Percentiles rank a stretch among this genome's conserved stretches.
Conservation (phyloP, 2,797 vertebrate genomes). For the Catharus ustulatus region DNA sequence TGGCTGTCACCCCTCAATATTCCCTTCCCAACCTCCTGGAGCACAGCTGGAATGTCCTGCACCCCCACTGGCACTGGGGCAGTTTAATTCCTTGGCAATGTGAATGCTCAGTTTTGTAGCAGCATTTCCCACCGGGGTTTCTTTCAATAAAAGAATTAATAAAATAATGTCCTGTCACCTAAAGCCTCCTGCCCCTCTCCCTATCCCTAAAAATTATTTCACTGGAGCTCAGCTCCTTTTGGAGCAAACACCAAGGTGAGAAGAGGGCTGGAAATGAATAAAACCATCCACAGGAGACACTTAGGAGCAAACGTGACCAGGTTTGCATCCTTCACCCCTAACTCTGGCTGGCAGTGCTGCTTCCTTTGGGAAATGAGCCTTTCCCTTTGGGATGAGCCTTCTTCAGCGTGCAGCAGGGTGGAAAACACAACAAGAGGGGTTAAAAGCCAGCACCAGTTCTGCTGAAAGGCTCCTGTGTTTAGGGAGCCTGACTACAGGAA, state of each 20-base stretch:
- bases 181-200: not conserved
- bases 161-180: not conserved
- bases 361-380: not conserved
- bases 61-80: not conserved
- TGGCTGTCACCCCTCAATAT: rapidly evolving
- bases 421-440: not conserved
- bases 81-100: not conserved
- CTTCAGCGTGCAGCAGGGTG: rapidly evolving
- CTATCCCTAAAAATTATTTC: rapidly evolving
- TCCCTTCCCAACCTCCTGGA: not conserved
- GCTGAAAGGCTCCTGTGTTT: constrained; percentile 21
- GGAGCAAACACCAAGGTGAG: not conserved
- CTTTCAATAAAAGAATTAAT: not conserved
- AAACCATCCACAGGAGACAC: not conserved
- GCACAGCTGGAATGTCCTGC: not conserved
- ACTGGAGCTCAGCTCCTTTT: not conserved
- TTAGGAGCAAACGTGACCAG: not conserved
- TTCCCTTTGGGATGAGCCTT: not conserved
- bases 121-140: not conserved
- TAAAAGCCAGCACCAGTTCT: not conserved
- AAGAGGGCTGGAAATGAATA: not conserved
- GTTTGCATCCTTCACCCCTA: not conserved
- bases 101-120: rapidly evolving
- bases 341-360: not conserved
- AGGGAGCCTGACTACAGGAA: not conserved